Evolutionary conservation across 2,113 vertebrate genomes (phyloP).

Genomic region (Gambusia affinis): DNA sequence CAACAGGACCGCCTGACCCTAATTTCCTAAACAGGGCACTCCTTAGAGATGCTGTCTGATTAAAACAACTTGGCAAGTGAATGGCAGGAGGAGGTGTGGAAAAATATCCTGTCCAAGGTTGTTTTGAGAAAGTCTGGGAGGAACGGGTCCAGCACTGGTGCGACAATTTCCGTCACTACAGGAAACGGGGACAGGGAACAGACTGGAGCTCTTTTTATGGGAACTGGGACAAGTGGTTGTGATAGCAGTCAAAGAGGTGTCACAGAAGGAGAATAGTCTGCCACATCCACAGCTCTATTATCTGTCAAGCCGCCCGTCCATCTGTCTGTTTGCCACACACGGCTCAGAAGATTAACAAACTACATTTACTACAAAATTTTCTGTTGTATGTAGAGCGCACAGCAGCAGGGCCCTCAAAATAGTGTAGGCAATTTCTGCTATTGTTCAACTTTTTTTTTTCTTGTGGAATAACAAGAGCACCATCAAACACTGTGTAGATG

Average conservation of each 20-base stretch:
- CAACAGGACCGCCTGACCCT: constrained; percentile 74
- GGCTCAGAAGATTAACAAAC: constrained; percentile 51
- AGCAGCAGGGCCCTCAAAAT: constrained; percentile 1
- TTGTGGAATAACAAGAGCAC: constrained; percentile 43
- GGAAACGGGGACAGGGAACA: constrained; percentile 58
- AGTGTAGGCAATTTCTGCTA: not conserved
- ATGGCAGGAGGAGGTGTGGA: constrained; percentile 27
- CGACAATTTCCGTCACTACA: constrained; percentile 52
- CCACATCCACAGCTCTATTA: constrained; percentile 61
- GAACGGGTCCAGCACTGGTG: constrained; percentile 33
- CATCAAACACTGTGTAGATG: constrained; percentile 53
- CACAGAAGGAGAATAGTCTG: constrained; percentile 44
- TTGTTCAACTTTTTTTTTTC: constrained; percentile 38
- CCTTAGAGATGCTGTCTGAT: constrained; percentile 69
- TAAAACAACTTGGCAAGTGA: constrained; percentile 53
- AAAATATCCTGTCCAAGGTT: constrained; percentile 17
- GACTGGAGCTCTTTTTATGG: constrained; percentile 48
- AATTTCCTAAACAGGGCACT: constrained; percentile 78
- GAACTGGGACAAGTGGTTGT: constrained; percentile 47
- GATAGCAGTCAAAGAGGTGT: constrained; percentile 63
- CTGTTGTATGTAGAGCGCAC: constrained; percentile 4
- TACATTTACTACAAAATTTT: constrained; percentile 37
- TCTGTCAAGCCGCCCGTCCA: constrained; percentile 68
- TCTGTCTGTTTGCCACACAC: constrained; percentile 52
- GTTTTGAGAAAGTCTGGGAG: constrained; percentile 43